Evolutionary conservation across 2,888 invertebrate genomes (phyloP), one percentile per base, ranked within the genome.

Genomic region (Diarsia dahlii): DNA sequence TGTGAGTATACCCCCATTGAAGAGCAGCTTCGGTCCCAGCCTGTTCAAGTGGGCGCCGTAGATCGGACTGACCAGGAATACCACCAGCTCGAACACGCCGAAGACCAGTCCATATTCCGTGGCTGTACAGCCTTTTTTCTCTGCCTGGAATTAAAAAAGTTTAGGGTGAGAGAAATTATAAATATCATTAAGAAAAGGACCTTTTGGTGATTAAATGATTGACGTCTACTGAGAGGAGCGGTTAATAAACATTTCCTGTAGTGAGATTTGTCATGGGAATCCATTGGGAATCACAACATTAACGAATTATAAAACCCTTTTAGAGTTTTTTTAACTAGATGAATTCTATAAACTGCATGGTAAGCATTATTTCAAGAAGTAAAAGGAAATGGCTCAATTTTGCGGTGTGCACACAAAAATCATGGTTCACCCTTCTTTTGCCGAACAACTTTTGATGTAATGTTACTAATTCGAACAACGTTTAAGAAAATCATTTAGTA

Each of bases 71-170:
- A 98, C 97, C 48, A 98, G 90, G 93, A 98, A 98, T 71, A 98
- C 98, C 45, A 98, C 97, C 75, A 99, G 95, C 92, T 99, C 98
- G 93, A 98, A 99, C 62, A 98, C 97, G 1, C 99, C 99, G 92
- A 99, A 99, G 1, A 99, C 98, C 83, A 99, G 96, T 0, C 99
- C 99, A 91, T 98, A 98, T 90, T 98, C 98, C 15, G 98, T 97
- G 0, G 98, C 98, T 23, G 98, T 97, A 28, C 98, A 98, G 13
- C 98, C 98, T 95, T 98, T 99, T 79, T 97, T 97, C 90, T 98
- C 98, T 18, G 99, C 99, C 98, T 98, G 94, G 15, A 97, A 78
- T 34, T 70, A 3, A 23, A 52, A 13, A 71, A 18, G 1, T 8
- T 34, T 6, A 13, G 0, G 8, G 4, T 71, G n/a, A 20, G 6